These are phyloP conservation scores for Neosilurus mollespiculum DNA, from an alignment of 2,797 vertebrate genomes.

Conservation along the genomic window DNA sequence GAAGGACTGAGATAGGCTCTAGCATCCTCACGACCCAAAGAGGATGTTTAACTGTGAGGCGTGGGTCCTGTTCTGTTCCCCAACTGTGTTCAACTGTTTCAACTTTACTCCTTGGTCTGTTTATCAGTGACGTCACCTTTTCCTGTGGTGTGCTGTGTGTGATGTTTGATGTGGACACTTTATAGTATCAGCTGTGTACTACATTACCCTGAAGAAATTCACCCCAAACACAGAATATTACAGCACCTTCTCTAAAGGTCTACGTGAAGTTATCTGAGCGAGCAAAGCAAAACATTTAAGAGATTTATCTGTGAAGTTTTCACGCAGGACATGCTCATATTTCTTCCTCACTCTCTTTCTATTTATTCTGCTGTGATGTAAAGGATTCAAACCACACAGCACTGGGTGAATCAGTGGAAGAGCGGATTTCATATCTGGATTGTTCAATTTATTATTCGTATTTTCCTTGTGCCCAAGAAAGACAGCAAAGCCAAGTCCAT, in stretches of 20 bases:
- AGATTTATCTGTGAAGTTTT: neutral
- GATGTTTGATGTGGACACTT: too few species aligned
- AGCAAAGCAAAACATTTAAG: neutral
- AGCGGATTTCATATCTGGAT: neutral
- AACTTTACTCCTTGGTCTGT: neutral
- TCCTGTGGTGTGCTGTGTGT: neutral
- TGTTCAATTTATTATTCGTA: neutral
- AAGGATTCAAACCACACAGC: neutral
- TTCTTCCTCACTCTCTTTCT: neutral
- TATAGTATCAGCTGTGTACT: too few species aligned
- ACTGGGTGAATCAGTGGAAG: neutral
- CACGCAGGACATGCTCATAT: neutral
- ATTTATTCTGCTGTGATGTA: neutral
- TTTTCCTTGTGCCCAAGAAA: neutral
- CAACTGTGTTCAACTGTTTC: neutral
- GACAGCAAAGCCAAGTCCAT: neutral
- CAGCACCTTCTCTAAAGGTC: neutral
- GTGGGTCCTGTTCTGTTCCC: neutral
- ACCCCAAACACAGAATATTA: too few species aligned
- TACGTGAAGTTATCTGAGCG: neutral
- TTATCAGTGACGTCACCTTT: neutral
- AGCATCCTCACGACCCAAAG: too few species aligned
- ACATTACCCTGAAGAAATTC: too few species aligned
- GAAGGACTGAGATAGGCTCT: too few species aligned
- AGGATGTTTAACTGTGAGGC: too few species aligned